Evolutionary conservation across 2,113 vertebrate species (phyloP).

Genomic region (Pseudorasbora parva): DNA sequence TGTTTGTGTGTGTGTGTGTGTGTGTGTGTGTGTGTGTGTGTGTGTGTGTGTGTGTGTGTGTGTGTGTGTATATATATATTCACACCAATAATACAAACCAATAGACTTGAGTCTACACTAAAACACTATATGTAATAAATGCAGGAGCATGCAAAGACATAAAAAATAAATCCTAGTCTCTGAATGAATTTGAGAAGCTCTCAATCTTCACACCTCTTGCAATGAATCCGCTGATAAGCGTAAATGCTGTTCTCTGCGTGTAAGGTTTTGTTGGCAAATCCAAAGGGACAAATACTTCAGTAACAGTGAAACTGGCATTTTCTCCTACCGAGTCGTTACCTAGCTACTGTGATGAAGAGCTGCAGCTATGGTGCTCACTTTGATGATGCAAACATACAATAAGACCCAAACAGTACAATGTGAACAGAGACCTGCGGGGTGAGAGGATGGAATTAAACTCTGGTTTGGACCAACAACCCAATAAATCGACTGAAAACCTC

Average conservation of each 20-base stretch:
- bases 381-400: background rate
- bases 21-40: background rate
- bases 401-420: background rate
- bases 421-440: background rate
- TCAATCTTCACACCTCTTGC: background rate
- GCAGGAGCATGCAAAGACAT: background rate
- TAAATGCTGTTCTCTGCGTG: background rate
- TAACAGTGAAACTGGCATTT: slow-evolving; percentile 2
- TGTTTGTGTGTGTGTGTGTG: too few relatives aligned
- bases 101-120: background rate
- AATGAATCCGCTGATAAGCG: background rate
- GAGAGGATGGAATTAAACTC: background rate
- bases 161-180: background rate
- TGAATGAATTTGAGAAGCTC: background rate
- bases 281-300: slow-evolving; percentile 3
- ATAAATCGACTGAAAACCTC: background rate
- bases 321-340: background rate
- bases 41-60: background rate
- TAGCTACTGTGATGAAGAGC: slow-evolving; percentile 6
- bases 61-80: too few relatives aligned
- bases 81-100: background rate
- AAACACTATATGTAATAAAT: background rate
- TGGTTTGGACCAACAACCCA: background rate
- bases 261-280: slow-evolving; percentile 14
- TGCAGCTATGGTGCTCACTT: background rate